Conservation (phyloP, 1,140 invertebrate genomes). For the Drosophila subobscura region DNA sequence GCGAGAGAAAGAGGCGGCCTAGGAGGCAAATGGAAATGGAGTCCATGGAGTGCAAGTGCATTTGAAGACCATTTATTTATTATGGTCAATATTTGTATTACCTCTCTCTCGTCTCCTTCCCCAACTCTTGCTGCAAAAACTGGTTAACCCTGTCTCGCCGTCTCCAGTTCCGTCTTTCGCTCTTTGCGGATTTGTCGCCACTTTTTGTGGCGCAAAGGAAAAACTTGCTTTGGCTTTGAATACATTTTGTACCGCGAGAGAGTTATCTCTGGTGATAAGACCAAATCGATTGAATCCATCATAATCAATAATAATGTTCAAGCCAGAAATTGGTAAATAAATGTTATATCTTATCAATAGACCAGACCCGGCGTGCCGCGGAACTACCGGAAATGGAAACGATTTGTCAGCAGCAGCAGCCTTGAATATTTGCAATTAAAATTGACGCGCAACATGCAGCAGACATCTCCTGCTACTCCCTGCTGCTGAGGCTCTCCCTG, state of each 20-base stretch:
- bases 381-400: constrained; percentile 21
- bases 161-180: too few relatives aligned
- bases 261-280: too few relatives aligned
- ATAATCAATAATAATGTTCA: background rate
- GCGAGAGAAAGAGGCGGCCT: background rate
- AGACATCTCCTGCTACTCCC: too few relatives aligned
- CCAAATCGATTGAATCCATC: constrained; percentile 3
- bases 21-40: background rate
- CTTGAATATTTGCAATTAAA: constrained; percentile 48
- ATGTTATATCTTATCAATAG: constrained; percentile 33
- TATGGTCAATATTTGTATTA: constrained; percentile 13
- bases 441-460: constrained; percentile 48
- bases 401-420: constrained; percentile 42
- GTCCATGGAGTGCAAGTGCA: constrained; percentile 1
- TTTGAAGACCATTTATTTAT: constrained; percentile 27
- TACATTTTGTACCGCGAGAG: too few relatives aligned
- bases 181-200: too few relatives aligned
- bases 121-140: background rate
- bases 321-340: background rate
- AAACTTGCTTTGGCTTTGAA: too few relatives aligned
- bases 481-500: constrained; percentile 8
- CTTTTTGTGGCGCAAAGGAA: too few relatives aligned
- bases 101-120: too few relatives aligned
- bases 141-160: too few relatives aligned
- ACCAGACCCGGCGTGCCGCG: constrained; percentile 8